Base-by-base conservation (phyloP, 2,888 invertebrate genomes). In the Cerceris ruficornis region DNA sequence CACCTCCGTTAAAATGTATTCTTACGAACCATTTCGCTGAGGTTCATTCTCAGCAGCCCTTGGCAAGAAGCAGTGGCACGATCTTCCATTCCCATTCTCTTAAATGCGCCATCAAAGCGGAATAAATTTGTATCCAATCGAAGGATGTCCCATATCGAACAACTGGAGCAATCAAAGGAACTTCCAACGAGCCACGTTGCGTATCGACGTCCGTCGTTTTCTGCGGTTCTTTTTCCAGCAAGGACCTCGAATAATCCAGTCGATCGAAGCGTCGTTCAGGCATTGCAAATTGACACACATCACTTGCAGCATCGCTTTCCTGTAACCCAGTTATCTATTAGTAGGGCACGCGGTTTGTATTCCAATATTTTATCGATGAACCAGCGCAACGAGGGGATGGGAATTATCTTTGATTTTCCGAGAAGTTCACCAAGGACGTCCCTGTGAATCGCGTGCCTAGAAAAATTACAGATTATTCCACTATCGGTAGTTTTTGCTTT, bases 271-370 rank as follows among this genome's bases (percentile, higher is more conserved):
- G 49, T 55, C 17, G 28, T 46, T 62, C 61, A 50, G n/a, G 52
- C 66, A 54, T 72, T 46, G 57, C 6, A 49, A 52, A 43, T 57
- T 42, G 68, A 58, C 57, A 58, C 52, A 15, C 68, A 58, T 73
- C 50, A 58, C 68, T 62, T 58, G 66, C 58, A 49, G 67, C 60
- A 54, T 52, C 39, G 61, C 43, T 41, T 54, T 28, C 42, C 60
- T 42, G 66, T 55, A 43, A 72, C 66, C 72, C 61, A 50, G 72
- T 72, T 67, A 67, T 41, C 62, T 54, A 55, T 46, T 52, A 58
- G 17, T 50, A 52, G 42, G 54, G 50, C 65, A 64, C 65, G 65
- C 42, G 59, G 52, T 55, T 54, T 43, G 9, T 50, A 50, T 50
- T 43, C 62, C 54, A 59, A 15, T 62, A 15, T 68, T 49, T 41